Evolutionary conservation across 1,140 invertebrate species (phyloP).

Genomic region (Hestina assimilis): DNA sequence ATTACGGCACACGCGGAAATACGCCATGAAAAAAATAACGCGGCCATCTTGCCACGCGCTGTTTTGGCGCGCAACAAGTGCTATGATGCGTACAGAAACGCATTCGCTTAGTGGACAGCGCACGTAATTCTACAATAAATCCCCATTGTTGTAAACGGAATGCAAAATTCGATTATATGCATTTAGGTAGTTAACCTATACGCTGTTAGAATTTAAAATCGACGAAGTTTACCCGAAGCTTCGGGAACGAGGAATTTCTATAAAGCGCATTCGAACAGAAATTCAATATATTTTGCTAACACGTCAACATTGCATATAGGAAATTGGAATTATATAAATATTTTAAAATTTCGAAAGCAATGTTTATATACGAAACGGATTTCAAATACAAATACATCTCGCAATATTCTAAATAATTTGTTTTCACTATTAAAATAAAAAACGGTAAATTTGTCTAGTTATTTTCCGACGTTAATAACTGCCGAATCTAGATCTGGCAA

Average conservation of each 20-base stretch:
- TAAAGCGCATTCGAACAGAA: slow-evolving; percentile 25
- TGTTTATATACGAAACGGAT: background rate
- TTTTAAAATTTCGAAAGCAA: background rate
- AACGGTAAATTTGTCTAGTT: no score
- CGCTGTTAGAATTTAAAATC: slow-evolving; percentile 51
- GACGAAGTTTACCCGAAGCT: slow-evolving; percentile 32
- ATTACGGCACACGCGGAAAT: slow-evolving; percentile 66
- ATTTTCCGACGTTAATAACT: no score
- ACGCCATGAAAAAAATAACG: slow-evolving; percentile 54
- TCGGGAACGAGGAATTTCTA: slow-evolving; percentile 36
- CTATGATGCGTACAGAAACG: slow-evolving; percentile 33
- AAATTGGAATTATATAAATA: background rate
- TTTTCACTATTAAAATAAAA: no score
- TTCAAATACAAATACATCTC: background rate
- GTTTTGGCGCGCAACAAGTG: slow-evolving; percentile 58
- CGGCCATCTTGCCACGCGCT: slow-evolving; percentile 65
- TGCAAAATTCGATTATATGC: slow-evolving; percentile 72
- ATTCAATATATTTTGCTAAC: slow-evolving; percentile 8
- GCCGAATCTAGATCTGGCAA: no score
- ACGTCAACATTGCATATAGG: background rate
- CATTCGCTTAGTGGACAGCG: slow-evolving; percentile 47
- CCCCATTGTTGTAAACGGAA: slow-evolving; percentile 66
- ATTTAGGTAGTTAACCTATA: slow-evolving; percentile 66
- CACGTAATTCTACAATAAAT: slow-evolving; percentile 76
- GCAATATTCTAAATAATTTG: no score